phyloP scores from a whole-genome alignment of 2,797 vertebrate species.

The Leucoraja ocellata region DNA sequence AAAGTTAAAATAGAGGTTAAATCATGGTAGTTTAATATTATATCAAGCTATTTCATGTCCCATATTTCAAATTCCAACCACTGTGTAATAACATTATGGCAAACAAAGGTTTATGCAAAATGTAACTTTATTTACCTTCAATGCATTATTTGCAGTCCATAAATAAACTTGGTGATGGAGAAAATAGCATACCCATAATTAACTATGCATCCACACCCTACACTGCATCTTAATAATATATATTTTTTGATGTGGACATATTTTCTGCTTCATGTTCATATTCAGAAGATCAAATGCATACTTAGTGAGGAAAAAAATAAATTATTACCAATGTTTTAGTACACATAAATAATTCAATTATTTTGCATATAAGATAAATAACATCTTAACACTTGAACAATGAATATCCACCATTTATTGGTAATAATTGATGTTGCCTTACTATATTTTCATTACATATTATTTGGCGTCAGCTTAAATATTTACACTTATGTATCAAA shows the following conservation, averaged over 20 bases:
- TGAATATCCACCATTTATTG: background rate
- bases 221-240: background rate
- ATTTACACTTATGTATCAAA: background rate
- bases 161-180: background rate
- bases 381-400: background rate
- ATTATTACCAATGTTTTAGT: conserved; percentile 16
- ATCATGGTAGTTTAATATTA: background rate
- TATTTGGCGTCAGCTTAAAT: background rate
- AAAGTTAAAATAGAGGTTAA: background rate
- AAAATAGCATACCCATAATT: background rate
- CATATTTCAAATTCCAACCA: background rate
- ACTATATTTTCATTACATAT: background rate
- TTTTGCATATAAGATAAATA: background rate
- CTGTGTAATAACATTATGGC: background rate
- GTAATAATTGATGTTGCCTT: background rate
- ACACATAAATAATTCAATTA: background rate
- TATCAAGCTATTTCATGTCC: background rate
- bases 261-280: background rate
- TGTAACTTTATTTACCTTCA: background rate
- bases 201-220: background rate
- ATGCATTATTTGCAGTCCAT: background rate
- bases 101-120: background rate
- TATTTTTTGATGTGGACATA: background rate
- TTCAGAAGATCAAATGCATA: background rate
- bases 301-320: background rate